Conservation (phyloP, 1,140 invertebrate species). For the Aethina tumida region DNA sequence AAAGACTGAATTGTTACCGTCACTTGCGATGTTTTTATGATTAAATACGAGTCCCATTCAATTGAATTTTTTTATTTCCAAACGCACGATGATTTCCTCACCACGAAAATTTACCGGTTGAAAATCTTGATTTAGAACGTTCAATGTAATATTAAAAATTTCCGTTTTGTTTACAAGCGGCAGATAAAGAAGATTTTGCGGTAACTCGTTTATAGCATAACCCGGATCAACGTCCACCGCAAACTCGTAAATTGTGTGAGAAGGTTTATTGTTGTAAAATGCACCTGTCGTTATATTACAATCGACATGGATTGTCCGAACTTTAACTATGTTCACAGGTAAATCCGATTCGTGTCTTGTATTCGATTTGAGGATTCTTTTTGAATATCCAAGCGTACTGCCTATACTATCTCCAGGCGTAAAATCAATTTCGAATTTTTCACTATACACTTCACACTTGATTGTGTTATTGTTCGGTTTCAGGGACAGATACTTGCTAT, state of each 20-base stretch:
- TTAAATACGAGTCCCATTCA: neutral
- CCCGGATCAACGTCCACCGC: conserved; percentile 13
- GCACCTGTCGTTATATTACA: conserved; percentile 16
- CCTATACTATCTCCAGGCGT: conserved; percentile 7
- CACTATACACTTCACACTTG: conserved; percentile 11
- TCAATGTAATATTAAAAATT: conserved; percentile 19
- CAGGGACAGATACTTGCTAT: conserved; percentile 4
- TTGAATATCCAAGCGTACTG: conserved; percentile 14
- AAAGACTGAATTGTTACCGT: neutral
- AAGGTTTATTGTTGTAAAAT: conserved; percentile 12
- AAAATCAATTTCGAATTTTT: conserved; percentile 14
- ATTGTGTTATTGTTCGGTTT: conserved; percentile 24
- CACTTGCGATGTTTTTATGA: neutral
- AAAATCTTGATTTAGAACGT: conserved; percentile 18
- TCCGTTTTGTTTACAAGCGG: conserved; percentile 8
- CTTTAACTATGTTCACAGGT: conserved; percentile 18
- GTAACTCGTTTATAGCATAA: conserved; percentile 13
- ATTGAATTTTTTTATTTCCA: conserved; percentile 9
- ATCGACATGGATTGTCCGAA: conserved; percentile 15
- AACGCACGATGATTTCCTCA: conserved; percentile 14
- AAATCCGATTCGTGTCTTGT: conserved; percentile 14
- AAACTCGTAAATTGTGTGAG: conserved; percentile 18
- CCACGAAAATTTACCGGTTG: conserved; percentile 18
- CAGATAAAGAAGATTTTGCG: conserved; percentile 15
- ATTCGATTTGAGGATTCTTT: conserved; percentile 8